Evolutionary conservation across 1,140 invertebrate genomes (phyloP).

Genomic region (Drosophila nebulosa): DNA sequence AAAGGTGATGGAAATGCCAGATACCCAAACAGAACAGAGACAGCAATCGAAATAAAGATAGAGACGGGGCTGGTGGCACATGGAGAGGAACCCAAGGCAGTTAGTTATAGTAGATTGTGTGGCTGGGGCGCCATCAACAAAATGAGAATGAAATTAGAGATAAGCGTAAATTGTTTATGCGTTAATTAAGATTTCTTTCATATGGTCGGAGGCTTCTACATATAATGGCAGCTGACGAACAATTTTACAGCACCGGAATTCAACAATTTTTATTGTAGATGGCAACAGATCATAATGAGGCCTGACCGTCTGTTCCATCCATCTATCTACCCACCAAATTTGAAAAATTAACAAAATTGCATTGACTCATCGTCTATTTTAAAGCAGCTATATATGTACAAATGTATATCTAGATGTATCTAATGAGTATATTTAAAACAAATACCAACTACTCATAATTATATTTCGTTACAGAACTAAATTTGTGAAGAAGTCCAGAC

Average conservation of each 20-base stretch:
- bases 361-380: not conserved
- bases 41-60: not conserved
- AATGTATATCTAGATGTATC: not conserved
- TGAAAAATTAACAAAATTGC: not conserved
- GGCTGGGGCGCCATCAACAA: constrained; percentile 20
- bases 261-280: not conserved
- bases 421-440: not conserved
- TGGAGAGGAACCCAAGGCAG: constrained; percentile 14
- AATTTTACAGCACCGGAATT: not conserved
- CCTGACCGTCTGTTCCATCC: not conserved
- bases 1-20: constrained; percentile 31
- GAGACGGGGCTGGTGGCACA: not conserved
- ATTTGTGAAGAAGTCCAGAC: too few species aligned
- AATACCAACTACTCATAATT: too few species aligned
- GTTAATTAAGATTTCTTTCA: constrained; percentile 72
- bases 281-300: not conserved
- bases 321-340: not conserved
- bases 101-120: constrained; percentile 17
- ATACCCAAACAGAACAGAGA: not conserved
- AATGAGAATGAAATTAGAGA: constrained; percentile 48
- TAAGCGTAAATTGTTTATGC: constrained; percentile 66
- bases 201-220: constrained; percentile 3
- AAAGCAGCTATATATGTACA: too few species aligned
- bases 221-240: not conserved
- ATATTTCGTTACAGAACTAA: too few species aligned